A percentile compares a stretch with the other conserved stretches of the same genome.
Conservation (phyloP, 64 coral and sea anemone genomes). For the Platygyra sinensis region DNA sequence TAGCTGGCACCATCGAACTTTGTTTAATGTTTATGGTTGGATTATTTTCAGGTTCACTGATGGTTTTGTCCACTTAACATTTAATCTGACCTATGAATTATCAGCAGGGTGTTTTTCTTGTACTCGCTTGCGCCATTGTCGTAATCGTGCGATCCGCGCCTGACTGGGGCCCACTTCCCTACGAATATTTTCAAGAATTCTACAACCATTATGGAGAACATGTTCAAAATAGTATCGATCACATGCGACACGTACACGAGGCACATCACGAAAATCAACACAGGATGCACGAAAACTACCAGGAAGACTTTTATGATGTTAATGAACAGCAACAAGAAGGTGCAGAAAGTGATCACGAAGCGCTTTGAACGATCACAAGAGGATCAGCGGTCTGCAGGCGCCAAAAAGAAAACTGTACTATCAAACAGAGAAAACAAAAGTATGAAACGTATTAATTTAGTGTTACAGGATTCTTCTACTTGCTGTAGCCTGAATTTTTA, state of each 20-base stretch:
- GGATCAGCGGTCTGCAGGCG: background rate
- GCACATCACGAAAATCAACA: constrained; percentile 37
- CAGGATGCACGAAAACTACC: constrained; percentile 18
- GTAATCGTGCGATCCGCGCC: constrained; percentile 2
- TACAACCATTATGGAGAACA: constrained; percentile 30
- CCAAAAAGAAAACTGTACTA: background rate
- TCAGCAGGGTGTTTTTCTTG: background rate
- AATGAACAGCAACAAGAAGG: constrained; percentile 27
- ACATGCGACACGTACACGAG: constrained; percentile 21
- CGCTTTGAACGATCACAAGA: constrained; percentile 21
- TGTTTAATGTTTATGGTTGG: too few species aligned
- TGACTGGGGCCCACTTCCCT: background rate
- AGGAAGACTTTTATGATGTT: constrained; percentile 24
- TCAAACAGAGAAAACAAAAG: background rate
- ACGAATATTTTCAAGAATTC: constrained; percentile 42
- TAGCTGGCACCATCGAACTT: too few species aligned
- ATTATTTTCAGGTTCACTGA: background rate
- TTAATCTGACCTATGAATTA: background rate
- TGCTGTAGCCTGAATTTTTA: too few species aligned
- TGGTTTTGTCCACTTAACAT: background rate
- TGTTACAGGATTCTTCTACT: too few species aligned
- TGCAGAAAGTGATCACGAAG: constrained; percentile 8
- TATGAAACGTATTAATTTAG: too few species aligned
- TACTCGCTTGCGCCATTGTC: background rate
- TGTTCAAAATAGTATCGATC: constrained; percentile 10